Base-by-base conservation (phyloP, 2,888 invertebrate species). In the Cylloceria caligata region DNA sequence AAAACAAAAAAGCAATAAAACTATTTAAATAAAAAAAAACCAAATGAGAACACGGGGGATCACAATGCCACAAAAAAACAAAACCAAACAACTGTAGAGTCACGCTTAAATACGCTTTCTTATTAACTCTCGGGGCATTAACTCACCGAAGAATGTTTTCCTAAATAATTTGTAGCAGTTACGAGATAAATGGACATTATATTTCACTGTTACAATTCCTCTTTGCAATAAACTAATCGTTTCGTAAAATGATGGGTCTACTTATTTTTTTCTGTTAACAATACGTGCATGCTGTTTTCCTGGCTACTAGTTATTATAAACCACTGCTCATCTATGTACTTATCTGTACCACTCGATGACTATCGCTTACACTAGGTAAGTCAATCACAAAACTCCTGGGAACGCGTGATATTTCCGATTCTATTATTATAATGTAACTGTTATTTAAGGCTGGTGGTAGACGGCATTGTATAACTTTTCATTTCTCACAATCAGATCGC, bases 191-290 rank as follows among this genome's bases (percentile, higher is more conserved):
- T 72, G 42, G 65, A 75, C 79, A 82, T 82, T 82, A 81, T 82
- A 75, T 82, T 82, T 71, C 65, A 72, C 80, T 83, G 80, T 82
- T 84, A 84, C 62, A 69, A 69, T 47, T 79, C 72, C 85, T 85
- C 80, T 81, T 81, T 84, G 74, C 84, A 85, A 85, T 83, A 34
- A 85, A 85, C 83, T 83, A 81, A 80, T 83, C 75, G 76, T 80
- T 85, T 80, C 72, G 64, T 77, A 78, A 83, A 60, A 83, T 69
- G 72, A 85, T 81, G 81, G 80, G 85, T 85, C 80, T 85, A 85
- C 83, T 85, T 78, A 85, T 84, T 85, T 84, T 85, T 76, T 72
- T 84, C 79, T 84, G 83, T 85, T 72, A 68, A 85, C 84, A 84
- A 81, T 76, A 81, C 68, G 83, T 83, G 85, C 85, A 85, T 84